phyloP scores from a whole-genome alignment of 2,113 vertebrate genomes.

The Tragelaphus buxtoni region DNA sequence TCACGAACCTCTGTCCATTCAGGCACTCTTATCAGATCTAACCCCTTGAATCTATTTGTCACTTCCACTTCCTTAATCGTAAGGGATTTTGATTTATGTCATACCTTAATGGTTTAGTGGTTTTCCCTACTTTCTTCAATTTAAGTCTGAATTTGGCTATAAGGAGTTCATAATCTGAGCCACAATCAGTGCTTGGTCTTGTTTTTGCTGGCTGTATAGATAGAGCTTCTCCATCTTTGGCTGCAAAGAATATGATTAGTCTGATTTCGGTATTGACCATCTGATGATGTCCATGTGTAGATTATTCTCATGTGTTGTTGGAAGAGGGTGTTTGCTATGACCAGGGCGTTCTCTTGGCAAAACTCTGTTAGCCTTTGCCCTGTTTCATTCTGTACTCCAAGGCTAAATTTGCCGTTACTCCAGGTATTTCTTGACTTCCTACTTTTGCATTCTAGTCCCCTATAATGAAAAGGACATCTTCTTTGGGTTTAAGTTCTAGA shows the following conservation, averaged over 20 bases:
- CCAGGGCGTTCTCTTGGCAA: background rate
- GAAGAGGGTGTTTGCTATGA: background rate
- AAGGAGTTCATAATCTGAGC: background rate
- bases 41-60: background rate
- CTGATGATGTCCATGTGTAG: background rate
- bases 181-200: background rate
- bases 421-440: background rate
- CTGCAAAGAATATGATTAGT: background rate
- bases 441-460: background rate
- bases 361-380: background rate
- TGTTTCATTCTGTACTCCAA: background rate
- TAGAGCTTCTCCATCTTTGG: background rate
- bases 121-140: background rate
- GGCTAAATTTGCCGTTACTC: background rate
- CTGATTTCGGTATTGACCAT: rapidly evolving
- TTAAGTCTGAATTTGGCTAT: background rate
- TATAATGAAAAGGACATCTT: background rate
- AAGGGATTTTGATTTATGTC: background rate
- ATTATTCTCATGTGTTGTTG: background rate
- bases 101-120: background rate
- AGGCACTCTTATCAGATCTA: background rate
- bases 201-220: background rate
- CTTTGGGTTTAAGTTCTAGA: background rate
- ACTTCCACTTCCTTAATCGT: background rate
- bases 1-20: background rate